Conservation (phyloP, 2,113 vertebrate species). For the Tursiops truncatus region DNA sequence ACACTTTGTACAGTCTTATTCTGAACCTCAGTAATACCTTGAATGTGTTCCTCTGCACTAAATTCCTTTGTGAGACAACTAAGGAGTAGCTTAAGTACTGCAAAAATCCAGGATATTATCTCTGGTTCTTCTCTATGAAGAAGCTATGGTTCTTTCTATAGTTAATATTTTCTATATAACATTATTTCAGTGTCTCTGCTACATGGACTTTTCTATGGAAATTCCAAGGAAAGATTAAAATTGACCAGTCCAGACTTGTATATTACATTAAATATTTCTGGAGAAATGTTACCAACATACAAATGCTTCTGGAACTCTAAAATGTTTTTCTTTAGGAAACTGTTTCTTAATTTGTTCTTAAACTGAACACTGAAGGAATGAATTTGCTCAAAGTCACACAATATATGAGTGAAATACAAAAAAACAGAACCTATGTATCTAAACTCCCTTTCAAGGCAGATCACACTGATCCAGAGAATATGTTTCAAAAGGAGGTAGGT, state of each 20-base stretch:
- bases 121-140: background rate
- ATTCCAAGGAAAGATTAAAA: constrained; percentile 32
- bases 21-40: constrained; percentile 23
- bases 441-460: background rate
- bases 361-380: constrained; percentile 18
- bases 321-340: constrained; percentile 25
- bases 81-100: background rate
- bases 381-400: constrained; percentile 6
- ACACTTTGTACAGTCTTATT: background rate
- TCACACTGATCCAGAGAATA: background rate
- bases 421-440: background rate
- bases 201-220: background rate
- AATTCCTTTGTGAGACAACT: constrained; percentile 25
- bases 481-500: background rate
- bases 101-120: background rate
- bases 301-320: constrained; percentile 19
- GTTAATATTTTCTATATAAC: constrained; percentile 5
- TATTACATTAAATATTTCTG: constrained; percentile 44
- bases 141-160: background rate
- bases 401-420: background rate
- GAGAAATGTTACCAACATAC: background rate
- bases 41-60: constrained; percentile 7
- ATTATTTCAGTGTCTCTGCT: background rate
- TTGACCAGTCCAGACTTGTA: background rate
- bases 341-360: background rate